A percentile compares a stretch with the other conserved stretches of the same genome.
These are phyloP conservation scores for Porites lobata DNA, from an alignment of 92 coral and sea anemone species.

Conservation along the genomic window DNA sequence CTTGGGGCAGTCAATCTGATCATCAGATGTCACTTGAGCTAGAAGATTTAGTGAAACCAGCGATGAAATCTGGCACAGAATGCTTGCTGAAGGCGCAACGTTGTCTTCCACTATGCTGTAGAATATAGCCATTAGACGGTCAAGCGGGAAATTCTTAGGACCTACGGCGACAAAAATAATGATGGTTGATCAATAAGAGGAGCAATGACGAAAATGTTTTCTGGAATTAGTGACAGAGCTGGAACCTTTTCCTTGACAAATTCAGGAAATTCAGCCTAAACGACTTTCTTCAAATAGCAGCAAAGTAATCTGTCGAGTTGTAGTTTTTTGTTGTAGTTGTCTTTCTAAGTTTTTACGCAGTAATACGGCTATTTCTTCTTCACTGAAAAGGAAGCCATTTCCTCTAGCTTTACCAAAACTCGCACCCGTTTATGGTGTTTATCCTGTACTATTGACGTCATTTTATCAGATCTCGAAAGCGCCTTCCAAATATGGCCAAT, in stretches of 20 bases:
- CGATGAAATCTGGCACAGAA: conserved; percentile 92
- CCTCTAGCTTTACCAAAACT: too few relatives aligned
- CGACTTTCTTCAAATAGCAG: too few relatives aligned
- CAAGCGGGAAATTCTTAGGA: conserved; percentile 91
- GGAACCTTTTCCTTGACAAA: background rate
- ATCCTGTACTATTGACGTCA: too few relatives aligned
- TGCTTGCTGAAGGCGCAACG: conserved; percentile 94
- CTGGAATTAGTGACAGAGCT: background rate
- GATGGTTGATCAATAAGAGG: background rate
- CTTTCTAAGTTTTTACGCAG: too few relatives aligned
- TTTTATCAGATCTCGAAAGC: too few relatives aligned
- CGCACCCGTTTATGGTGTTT: too few relatives aligned
- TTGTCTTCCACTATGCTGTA: conserved; percentile 97
- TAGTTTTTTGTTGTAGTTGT: too few relatives aligned
- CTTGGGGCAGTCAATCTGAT: conserved; percentile 95
- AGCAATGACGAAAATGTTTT: background rate
- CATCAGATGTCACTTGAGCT: conserved; percentile 88
- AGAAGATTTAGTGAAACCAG: conserved; percentile 90
- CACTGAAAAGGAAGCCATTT: too few relatives aligned
- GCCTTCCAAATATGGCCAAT: too few relatives aligned
- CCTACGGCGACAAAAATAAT: conserved; percentile 53
- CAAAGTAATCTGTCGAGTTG: too few relatives aligned
- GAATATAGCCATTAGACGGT: conserved; percentile 98
- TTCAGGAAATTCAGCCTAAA: too few relatives aligned
- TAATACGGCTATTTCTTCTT: too few relatives aligned